Base-by-base conservation (phyloP, 1,140 invertebrate species). In the Adelges cooleyi region DNA sequence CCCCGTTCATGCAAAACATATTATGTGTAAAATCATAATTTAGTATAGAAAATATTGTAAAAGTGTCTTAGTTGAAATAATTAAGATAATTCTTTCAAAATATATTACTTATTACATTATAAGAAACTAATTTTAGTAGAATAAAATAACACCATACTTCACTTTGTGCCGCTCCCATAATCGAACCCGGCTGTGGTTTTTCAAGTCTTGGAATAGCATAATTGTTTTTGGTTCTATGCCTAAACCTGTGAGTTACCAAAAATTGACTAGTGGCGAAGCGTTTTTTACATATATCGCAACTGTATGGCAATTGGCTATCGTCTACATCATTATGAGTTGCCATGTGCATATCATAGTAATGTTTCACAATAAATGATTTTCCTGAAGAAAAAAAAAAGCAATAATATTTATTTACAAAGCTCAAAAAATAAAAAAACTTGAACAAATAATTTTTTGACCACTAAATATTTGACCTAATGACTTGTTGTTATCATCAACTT, bases 291-390 rank as follows among this genome's bases (percentile, higher is more conserved):
- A 71, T 67, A 46, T 72, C 68, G 59, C 69, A 72, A n/a, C 66
- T 18, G 20, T 65, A 68, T 44, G 67, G 66, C 23, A 66, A 48
- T 20, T 69, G 66, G 4, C n/a, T 65, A 17, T 59, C 59, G 3
- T 69, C 69, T 4, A 72, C 68, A 2, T 74, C 71, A 18, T 74
- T 74, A 67, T 80, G 79, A 11, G 74, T 78, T 2, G 75, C 75
- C 36, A 77, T 67, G 72, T 86, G 84, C 73, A 83, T 81, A 50
- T 82, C 71, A 69, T 82, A 85, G 69, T 84, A 84, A 70, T 82
- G 80, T 71, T 84, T 84, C 20, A 84, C 81, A 15, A 83, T 79
- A 71, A 89, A 89, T 5, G 82, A 82, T 70, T 79, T 78, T 11
- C 68, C 68, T 69, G 50, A 23, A 25, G n/a, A 22, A 33, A 56